Conservation (phyloP, 1,140 invertebrate species). For the Orussus abietinus region DNA sequence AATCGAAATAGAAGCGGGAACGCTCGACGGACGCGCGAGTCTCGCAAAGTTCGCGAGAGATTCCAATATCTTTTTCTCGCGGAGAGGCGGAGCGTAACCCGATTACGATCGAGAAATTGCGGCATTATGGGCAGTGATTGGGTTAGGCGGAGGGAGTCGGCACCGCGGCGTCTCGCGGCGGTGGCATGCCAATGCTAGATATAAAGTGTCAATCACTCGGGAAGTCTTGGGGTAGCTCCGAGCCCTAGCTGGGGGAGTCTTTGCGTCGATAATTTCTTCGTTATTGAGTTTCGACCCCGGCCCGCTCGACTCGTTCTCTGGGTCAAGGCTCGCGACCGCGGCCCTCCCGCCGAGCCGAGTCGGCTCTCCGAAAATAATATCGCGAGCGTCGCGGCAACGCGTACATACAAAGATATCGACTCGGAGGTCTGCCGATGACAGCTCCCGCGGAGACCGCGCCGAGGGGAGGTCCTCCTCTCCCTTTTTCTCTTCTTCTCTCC, state of each 20-base stretch:
- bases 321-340: constrained; percentile 22
- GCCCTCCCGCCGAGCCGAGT: constrained; percentile 3
- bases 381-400: constrained; percentile 28
- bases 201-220: constrained; percentile 49
- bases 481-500: constrained; percentile 10
- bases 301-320: constrained; percentile 17
- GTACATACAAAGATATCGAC: constrained; percentile 43
- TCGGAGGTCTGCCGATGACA: constrained; percentile 36
- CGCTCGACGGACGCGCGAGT: background rate
- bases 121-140: constrained; percentile 51
- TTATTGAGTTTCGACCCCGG: constrained; percentile 32
- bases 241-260: constrained; percentile 22
- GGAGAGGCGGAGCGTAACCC: constrained; percentile 35
- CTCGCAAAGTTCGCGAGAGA: background rate
- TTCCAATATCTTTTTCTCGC: constrained; percentile 5
- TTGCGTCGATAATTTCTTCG: constrained; percentile 30
- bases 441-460: constrained; percentile 20
- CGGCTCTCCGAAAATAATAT: constrained; percentile 32
- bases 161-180: constrained; percentile 20
- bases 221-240: constrained; percentile 9
- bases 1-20: too few species aligned
- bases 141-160: constrained; percentile 41
- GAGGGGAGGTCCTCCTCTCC: constrained; percentile 10
- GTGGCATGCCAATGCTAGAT: constrained; percentile 34
- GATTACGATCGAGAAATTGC: constrained; percentile 52